phyloP scores from a whole-genome alignment of 2,113 vertebrate genomes.

The Charadrius vociferus region DNA sequence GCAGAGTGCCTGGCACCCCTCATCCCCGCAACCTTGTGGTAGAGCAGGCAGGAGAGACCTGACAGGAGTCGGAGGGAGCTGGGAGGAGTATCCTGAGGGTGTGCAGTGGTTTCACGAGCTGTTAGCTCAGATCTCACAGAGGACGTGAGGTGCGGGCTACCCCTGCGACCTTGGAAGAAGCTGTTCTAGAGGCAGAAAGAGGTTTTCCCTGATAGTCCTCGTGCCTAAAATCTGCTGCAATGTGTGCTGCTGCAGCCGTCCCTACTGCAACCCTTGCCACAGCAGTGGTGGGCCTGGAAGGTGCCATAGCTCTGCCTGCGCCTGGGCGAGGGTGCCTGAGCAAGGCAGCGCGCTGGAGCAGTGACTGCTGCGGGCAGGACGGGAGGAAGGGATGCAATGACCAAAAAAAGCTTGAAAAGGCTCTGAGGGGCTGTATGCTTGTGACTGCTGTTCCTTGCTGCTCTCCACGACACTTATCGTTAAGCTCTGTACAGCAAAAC shows the following conservation, averaged over 20 bases:
- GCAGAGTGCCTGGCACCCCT: not conserved
- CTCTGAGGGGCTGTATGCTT: not conserved
- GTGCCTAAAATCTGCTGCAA: not conserved
- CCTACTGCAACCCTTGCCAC: not conserved
- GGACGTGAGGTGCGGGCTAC: accelerated
- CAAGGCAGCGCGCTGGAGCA: not conserved
- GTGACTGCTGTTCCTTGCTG: not conserved
- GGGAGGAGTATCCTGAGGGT: not conserved
- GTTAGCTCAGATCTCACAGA: not conserved
- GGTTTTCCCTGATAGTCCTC: not conserved
- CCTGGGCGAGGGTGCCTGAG: not conserved
- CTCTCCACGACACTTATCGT: not conserved
- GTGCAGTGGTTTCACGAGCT: accelerated
- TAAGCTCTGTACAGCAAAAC: not conserved
- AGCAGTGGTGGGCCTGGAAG: not conserved
- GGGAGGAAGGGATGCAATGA: not conserved
- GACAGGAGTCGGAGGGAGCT: not conserved
- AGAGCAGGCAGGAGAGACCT: not conserved
- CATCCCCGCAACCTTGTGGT: not conserved
- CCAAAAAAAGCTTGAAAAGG: not conserved
- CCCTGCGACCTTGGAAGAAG: not conserved
- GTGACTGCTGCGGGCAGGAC: not conserved
- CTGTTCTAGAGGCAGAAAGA: not conserved
- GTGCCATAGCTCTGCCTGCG: not conserved
- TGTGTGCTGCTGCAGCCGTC: not conserved